These are phyloP conservation scores for Garrulus glandarius DNA, from an alignment of 2,797 vertebrate genomes.

Conservation along the genomic window DNA sequence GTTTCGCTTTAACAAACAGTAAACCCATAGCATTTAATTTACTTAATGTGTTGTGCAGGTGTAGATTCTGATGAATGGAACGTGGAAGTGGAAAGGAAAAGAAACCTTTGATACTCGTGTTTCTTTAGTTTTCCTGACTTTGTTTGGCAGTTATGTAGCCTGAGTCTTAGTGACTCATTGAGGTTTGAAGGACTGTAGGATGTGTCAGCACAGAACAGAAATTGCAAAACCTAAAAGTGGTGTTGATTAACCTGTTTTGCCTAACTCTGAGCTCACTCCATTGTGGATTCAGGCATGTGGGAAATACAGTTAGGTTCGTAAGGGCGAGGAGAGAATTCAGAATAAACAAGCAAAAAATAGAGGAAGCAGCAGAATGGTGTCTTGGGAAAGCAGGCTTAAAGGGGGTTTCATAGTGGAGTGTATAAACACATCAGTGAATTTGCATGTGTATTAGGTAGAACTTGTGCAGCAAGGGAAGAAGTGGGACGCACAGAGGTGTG, in stretches of 20 bases:
- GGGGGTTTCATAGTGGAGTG: background rate
- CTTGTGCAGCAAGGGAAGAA: background rate
- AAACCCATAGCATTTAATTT: background rate
- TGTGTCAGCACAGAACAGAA: background rate
- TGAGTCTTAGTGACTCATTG: background rate
- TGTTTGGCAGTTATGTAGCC: background rate
- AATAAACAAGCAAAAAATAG: background rate
- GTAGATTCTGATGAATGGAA: background rate
- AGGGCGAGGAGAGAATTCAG: background rate
- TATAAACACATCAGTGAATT: background rate
- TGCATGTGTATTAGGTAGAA: background rate
- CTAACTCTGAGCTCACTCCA: background rate
- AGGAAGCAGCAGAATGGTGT: background rate
- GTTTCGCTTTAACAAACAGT: background rate
- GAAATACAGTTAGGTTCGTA: background rate
- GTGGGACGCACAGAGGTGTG: background rate
- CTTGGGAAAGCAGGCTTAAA: background rate
- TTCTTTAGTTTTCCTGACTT: background rate
- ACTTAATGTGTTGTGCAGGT: background rate
- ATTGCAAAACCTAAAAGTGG: background rate
- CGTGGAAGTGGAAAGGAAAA: background rate
- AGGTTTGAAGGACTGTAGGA: background rate
- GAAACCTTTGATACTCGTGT: background rate
- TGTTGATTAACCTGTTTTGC: slow-evolving; percentile 2
- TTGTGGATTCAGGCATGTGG: background rate